Conservation (phyloP, 2,888 invertebrate genomes). For the Vesta saturnalis region DNA sequence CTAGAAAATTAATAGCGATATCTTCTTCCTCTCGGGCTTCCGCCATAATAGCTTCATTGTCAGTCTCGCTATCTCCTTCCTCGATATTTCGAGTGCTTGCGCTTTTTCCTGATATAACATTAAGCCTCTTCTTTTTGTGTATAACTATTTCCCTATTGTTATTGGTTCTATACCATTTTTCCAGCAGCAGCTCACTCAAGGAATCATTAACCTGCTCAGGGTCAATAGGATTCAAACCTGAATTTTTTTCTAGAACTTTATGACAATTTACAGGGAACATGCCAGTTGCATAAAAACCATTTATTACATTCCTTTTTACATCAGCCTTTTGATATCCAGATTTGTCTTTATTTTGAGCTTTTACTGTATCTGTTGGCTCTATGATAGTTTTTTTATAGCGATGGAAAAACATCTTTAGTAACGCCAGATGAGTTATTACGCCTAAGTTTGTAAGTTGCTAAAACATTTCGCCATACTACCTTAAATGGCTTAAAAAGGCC, state of each 20-base stretch:
- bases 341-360: background rate
- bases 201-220: too few relatives aligned
- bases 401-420: constrained; percentile 2
- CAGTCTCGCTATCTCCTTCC: background rate
- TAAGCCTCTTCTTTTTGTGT: constrained; percentile 6
- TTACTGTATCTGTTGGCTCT: constrained; percentile 11
- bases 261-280: background rate
- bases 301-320: constrained; percentile 10
- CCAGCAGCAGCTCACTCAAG: too few relatives aligned
- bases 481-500: constrained; percentile 5
- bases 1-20: background rate
- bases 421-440: background rate
- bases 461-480: background rate
- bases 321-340: background rate
- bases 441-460: background rate
- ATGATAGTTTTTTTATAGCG: background rate
- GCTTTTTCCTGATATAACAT: constrained; percentile 5
- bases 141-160: background rate
- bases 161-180: too few relatives aligned
- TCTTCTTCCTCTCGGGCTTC: background rate
- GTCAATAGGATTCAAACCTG: too few relatives aligned
- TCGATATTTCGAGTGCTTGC: background rate
- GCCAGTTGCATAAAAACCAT: constrained; percentile 17
- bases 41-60: background rate
- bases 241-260: background rate